Base-by-base conservation (phyloP, 2,113 vertebrate species). In the Catharus fuscescens region DNA sequence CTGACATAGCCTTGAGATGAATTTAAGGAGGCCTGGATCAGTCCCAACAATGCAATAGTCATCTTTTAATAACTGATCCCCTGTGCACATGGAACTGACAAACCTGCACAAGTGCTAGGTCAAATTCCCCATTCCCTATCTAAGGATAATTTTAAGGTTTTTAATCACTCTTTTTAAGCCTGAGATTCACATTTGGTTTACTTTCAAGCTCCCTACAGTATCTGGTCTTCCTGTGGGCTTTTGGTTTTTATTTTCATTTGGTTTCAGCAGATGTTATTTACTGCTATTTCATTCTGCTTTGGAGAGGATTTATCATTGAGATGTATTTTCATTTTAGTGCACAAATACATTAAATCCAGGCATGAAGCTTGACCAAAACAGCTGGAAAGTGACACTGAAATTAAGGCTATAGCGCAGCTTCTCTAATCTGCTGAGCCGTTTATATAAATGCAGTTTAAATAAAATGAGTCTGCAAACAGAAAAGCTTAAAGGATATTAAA, bases 391-490 rank as follows among this genome's bases (percentile, higher is more conserved):
- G 80, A 96, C 89, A 94, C 76, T 81, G 69, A 94, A 97, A 97
- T 97, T 87, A 96, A 97, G 72, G 83, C 57, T 88, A 88, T 91
- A 77, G 78, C 95, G 93, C 62, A 93, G 84, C 34, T 36, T 89
- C 66, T 96, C 94, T 97, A 97, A 96, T 97, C 61, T 67, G 56
- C 72, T 91, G 65, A 95, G 79, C 88, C 94, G 87, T 97, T 95
- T 96, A 90, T 96, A 96, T 85, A 95, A 92, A 97, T 92, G 93
- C 71, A 90, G 89, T 96, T 95, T 97, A 97, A 96, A 97, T 97
- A 97, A 96, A 97, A 95, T 91, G 47, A 86, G 60, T 80, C 88
- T 95, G 77, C 70, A 93, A 97, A 97, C 28, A 94, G 71, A 93
- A 93, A 95, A 81, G 90, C 84, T 96, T 96, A 90, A 95, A 91